These are phyloP conservation scores for Yponomeuta malinellus DNA, from an alignment of 2,888 invertebrate species.

Conservation along the genomic window DNA sequence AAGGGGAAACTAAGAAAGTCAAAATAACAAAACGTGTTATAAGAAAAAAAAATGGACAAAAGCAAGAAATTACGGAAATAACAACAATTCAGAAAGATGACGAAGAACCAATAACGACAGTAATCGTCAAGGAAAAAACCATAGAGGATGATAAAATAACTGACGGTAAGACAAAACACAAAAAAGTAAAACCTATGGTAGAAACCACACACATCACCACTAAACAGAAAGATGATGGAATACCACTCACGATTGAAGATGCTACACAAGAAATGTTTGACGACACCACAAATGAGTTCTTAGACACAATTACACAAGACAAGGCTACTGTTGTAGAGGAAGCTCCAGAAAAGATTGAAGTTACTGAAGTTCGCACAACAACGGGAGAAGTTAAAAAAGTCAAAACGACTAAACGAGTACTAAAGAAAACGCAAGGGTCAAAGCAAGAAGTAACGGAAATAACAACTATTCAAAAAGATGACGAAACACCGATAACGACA, in stretches of 20 bases:
- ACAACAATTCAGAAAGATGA: slow-evolving; percentile 40
- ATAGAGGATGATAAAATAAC: slow-evolving; percentile 9
- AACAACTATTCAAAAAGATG: slow-evolving; percentile 29
- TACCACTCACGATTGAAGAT: slow-evolving; percentile 44
- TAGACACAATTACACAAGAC: neutral
- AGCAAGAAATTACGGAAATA: slow-evolving; percentile 47
- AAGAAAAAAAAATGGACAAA: slow-evolving; percentile 40
- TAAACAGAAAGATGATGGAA: slow-evolving; percentile 22
- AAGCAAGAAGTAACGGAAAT: slow-evolving; percentile 31
- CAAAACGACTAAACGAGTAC: slow-evolving; percentile 25
- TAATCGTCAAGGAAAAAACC: slow-evolving; percentile 32
- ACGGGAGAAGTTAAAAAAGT: slow-evolving; percentile 25
- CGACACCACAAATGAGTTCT: slow-evolving; percentile 21
- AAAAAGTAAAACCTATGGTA: slow-evolving; percentile 33
- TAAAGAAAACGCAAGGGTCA: slow-evolving; percentile 24
- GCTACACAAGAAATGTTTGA: slow-evolving; percentile 37
- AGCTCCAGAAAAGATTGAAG: slow-evolving; percentile 21
- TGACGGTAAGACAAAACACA: slow-evolving; percentile 27
- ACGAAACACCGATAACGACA: slow-evolving; percentile 20
- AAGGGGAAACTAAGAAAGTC: slow-evolving; percentile 16
- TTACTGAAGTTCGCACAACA: slow-evolving; percentile 28
- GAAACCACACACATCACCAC: slow-evolving; percentile 23
- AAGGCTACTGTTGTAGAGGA: slow-evolving; percentile 19
- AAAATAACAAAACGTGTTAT: slow-evolving; percentile 23
- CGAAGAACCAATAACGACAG: slow-evolving; percentile 29